Evolutionary conservation across 30 jellyfish, hydroid and myxozoan species (phyloP).

Genomic region (Turritopsis rubra): DNA sequence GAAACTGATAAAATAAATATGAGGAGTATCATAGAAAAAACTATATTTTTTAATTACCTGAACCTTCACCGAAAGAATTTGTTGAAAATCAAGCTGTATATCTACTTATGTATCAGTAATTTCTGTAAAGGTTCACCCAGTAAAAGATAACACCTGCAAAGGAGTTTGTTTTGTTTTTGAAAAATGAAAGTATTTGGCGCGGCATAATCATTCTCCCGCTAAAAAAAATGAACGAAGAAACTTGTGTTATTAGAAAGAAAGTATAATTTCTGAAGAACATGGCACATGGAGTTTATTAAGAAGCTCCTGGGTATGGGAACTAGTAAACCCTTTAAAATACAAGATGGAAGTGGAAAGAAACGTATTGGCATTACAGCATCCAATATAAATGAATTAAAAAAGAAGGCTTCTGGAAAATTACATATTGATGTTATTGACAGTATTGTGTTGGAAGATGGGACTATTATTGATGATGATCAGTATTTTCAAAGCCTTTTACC

Average conservation of each 20-base stretch:
- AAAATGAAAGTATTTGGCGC: neutral
- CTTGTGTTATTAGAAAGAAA: neutral
- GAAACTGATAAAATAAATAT: too few relatives aligned
- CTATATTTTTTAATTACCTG: too few relatives aligned
- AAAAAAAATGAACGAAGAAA: neutral
- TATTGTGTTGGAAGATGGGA: slow-evolving; percentile 73
- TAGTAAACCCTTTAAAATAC: slow-evolving; percentile 69
- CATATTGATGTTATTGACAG: neutral
- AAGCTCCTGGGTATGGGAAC: slow-evolving; percentile 43
- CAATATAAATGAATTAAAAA: slow-evolving; percentile 46
- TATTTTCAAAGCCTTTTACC: slow-evolving; percentile 47
- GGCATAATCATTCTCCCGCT: neutral
- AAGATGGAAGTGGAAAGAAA: slow-evolving; percentile 56
- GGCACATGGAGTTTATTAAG: slow-evolving; percentile 44
- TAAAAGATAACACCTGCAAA: too few relatives aligned
- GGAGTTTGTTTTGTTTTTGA: too few relatives aligned
- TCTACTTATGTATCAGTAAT: too few relatives aligned
- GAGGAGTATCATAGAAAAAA: too few relatives aligned
- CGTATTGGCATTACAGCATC: slow-evolving; percentile 78
- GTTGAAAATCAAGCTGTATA: too few relatives aligned
- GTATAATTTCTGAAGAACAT: too few relatives aligned
- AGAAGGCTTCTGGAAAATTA: slow-evolving; percentile 35
- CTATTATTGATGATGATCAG: slow-evolving; percentile 56
- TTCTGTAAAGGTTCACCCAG: too few relatives aligned
- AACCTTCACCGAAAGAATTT: too few relatives aligned